These are phyloP conservation scores for Drosophila persimilis DNA, from an alignment of 1,140 invertebrate genomes.

Conservation along the genomic window DNA sequence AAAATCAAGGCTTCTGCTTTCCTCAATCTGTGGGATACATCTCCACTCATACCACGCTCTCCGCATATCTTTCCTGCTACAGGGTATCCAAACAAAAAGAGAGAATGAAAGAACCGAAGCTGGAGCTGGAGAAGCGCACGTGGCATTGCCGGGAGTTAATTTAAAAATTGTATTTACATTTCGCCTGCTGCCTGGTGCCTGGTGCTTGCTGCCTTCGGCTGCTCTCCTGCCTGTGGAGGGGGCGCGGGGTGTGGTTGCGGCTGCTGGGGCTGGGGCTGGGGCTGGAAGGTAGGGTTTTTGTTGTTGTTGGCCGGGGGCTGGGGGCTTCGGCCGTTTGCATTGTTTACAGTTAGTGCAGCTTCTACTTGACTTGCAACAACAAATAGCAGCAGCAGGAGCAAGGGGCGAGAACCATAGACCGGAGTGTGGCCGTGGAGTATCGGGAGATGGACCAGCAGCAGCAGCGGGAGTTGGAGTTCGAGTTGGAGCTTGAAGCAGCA, in stretches of 20 bases:
- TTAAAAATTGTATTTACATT: constrained; percentile 77
- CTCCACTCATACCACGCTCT: no score
- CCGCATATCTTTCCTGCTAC: no score
- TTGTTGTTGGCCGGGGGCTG: constrained; percentile 9
- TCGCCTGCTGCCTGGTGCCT: constrained; percentile 47
- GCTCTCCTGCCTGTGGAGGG: constrained; percentile 17
- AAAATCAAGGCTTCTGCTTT: no score
- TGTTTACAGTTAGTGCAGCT: constrained; percentile 77
- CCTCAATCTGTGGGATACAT: no score
- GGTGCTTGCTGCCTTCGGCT: constrained; percentile 13
- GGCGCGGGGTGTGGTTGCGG: not conserved
- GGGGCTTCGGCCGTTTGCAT: constrained; percentile 45
- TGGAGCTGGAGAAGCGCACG: constrained; percentile 29
- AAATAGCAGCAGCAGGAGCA: constrained; percentile 29
- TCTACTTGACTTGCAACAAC: constrained; percentile 73
- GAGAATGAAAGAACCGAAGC: not conserved
- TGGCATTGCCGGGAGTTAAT: constrained; percentile 65
- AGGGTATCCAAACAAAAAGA: no score
- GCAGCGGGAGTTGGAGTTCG: not conserved
- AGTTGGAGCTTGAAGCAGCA: constrained; percentile 25
- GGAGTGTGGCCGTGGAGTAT: no score
- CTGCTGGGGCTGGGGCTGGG: constrained; percentile 15
- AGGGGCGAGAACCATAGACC: constrained; percentile 24
- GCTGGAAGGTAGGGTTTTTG: constrained; percentile 6
- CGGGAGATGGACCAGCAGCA: not conserved